Evolutionary conservation across 2,113 vertebrate species (phyloP).

Genomic region (Seriola aureovittata): DNA sequence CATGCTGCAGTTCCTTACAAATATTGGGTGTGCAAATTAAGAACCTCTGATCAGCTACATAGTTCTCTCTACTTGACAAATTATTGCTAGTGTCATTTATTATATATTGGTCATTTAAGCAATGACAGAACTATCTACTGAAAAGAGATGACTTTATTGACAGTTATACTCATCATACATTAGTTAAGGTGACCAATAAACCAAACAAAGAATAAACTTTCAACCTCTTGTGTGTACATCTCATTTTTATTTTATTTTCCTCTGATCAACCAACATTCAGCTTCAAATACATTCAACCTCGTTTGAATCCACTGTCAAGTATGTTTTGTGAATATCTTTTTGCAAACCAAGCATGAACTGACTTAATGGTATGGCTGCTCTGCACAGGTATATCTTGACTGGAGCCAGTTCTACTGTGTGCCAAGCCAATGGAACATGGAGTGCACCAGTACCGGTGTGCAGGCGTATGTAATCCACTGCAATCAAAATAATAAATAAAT

Average conservation of each 20-base stretch:
- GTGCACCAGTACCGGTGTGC: constrained; percentile 82
- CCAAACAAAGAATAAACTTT: background rate
- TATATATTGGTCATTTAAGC: background rate
- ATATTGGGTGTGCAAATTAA: no score
- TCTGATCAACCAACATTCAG: background rate
- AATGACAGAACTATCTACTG: no score
- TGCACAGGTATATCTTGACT: constrained; percentile 85
- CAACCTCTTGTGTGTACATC: background rate
- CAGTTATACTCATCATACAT: no score
- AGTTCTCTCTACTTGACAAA: background rate
- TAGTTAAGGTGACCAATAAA: no score
- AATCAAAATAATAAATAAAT: background rate
- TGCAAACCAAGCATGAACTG: background rate
- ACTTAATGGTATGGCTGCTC: constrained; percentile 24
- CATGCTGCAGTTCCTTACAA: no score
- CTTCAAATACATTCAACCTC: background rate
- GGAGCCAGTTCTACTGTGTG: constrained; percentile 85
- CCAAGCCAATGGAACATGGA: constrained; percentile 87
- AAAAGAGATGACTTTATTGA: no score
- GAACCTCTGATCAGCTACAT: background rate
- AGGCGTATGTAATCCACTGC: constrained; percentile 80
- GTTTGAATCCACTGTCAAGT: background rate
- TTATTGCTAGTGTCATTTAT: background rate
- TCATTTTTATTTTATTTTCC: background rate
- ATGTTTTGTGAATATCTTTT: background rate